Conservation (phyloP, 35 echinoderm and acorn worm species). For the Amphiura filiformis region DNA sequence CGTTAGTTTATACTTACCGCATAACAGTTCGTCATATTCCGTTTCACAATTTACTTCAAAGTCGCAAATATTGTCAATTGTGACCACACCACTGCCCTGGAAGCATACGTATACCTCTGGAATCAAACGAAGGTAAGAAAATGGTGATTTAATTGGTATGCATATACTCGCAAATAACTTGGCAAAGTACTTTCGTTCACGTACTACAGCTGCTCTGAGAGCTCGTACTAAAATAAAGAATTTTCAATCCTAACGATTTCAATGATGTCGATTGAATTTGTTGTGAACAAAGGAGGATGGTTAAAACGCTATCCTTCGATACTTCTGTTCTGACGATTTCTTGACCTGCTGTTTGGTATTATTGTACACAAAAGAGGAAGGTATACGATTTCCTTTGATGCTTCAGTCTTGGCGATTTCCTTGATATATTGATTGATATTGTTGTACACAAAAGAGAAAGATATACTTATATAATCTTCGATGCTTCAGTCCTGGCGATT, state of each 20-base stretch:
- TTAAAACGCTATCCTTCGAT: background rate
- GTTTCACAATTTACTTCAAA: background rate
- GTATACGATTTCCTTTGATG: too few relatives aligned
- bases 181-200: background rate
- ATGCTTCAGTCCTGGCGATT: too few relatives aligned
- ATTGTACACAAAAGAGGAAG: too few relatives aligned
- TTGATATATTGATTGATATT: too few relatives aligned
- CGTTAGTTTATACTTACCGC: background rate
- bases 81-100: background rate
- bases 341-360: too few relatives aligned
- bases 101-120: background rate
- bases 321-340: too few relatives aligned
- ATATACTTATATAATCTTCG: too few relatives aligned
- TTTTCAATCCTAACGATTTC: background rate
- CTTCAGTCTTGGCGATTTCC: too few relatives aligned
- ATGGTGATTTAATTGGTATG: background rate
- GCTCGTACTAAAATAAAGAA: background rate
- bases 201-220: background rate
- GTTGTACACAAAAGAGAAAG: too few relatives aligned
- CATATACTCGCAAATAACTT: background rate
- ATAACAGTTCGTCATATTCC: background rate
- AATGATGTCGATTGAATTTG: background rate
- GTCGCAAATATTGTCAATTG: background rate
- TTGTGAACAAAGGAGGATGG: background rate
- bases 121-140: background rate